Conservation (phyloP, 2,113 vertebrate species). For the Sceloporus undulatus region DNA sequence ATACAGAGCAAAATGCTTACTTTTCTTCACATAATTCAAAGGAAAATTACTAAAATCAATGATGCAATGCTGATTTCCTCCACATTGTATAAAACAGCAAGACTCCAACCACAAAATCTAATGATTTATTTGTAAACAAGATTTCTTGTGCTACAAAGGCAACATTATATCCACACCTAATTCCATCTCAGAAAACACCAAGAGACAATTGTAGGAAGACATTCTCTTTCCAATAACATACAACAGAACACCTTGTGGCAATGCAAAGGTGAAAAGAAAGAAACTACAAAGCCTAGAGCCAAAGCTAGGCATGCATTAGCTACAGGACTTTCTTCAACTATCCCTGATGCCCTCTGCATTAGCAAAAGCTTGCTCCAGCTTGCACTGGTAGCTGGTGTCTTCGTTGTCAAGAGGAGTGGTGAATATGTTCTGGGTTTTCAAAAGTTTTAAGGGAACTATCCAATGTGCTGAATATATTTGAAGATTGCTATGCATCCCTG, state of each 20-base stretch:
- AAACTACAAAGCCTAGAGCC: not conserved
- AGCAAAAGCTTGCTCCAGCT: too few species aligned
- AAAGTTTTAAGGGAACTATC: too few species aligned
- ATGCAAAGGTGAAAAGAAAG: not conserved
- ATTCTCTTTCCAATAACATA: not conserved
- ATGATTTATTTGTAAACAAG: slow-evolving; percentile 12
- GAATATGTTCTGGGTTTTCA: too few species aligned
- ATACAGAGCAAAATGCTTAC: not conserved
- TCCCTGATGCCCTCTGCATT: too few species aligned
- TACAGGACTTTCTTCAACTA: too few species aligned
- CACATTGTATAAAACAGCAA: not conserved
- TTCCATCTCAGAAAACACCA: not conserved
- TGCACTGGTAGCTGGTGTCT: too few species aligned
- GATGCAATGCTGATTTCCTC: not conserved
- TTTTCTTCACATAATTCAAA: slow-evolving; percentile 4
- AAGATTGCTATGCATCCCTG: too few species aligned
- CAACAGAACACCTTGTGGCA: not conserved
- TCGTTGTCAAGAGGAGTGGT: too few species aligned
- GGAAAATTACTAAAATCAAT: slow-evolving; percentile 2
- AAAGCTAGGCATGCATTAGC: not conserved
- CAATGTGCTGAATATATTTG: too few species aligned
- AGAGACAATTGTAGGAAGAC: not conserved
- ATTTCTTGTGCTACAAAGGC: not conserved
- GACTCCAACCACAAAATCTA: not conserved
- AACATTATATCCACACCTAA: not conserved